A percentile compares a stretch with the other conserved stretches of the same genome.
These are phyloP conservation scores for Seriola rivoliana DNA, from an alignment of 2,113 vertebrate genomes.

Conservation along the genomic window DNA sequence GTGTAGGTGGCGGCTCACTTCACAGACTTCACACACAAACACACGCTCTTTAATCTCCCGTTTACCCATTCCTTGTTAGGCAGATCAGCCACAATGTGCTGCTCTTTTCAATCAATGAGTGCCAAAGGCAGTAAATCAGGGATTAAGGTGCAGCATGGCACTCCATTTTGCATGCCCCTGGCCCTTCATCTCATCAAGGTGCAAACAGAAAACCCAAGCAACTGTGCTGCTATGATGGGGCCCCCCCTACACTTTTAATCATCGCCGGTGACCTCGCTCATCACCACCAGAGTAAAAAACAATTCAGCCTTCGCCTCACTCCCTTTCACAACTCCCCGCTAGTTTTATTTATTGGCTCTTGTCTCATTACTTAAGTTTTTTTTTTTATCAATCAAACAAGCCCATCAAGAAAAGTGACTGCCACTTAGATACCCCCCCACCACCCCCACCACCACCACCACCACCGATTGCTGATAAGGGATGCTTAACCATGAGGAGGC, in stretches of 20 bases:
- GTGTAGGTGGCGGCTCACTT: slow-evolving; percentile 56
- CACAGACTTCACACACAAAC: slow-evolving; percentile 54
- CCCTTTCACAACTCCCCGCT: slow-evolving; percentile 27
- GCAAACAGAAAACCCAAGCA: slow-evolving; percentile 55
- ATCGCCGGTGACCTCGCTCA: slow-evolving; percentile 76
- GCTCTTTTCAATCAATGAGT: slow-evolving; percentile 79
- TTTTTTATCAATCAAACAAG: slow-evolving; percentile 73
- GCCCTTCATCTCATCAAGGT: slow-evolving; percentile 77
- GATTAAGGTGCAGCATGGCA: slow-evolving; percentile 72
- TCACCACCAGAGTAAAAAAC: slow-evolving; percentile 82
- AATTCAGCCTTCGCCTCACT: slow-evolving; percentile 45
- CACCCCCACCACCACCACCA: neutral
- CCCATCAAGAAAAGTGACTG: slow-evolving; percentile 65
- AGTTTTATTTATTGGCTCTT: slow-evolving; percentile 51
- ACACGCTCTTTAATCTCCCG: slow-evolving; percentile 62
- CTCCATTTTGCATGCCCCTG: slow-evolving; percentile 66
- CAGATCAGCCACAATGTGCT: slow-evolving; percentile 73
- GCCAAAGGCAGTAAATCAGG: slow-evolving; percentile 76
- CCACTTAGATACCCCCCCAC: slow-evolving; percentile 48
- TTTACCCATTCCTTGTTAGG: slow-evolving; percentile 66
- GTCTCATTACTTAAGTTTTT: slow-evolving; percentile 57
- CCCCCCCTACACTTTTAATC: slow-evolving; percentile 75
- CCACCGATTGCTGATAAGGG: slow-evolving; percentile 10
- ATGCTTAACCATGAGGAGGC: slow-evolving; percentile 46
- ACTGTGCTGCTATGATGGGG: slow-evolving; percentile 39